Conservation (phyloP, 2,888 invertebrate species). For the Amphipoea oculea region DNA sequence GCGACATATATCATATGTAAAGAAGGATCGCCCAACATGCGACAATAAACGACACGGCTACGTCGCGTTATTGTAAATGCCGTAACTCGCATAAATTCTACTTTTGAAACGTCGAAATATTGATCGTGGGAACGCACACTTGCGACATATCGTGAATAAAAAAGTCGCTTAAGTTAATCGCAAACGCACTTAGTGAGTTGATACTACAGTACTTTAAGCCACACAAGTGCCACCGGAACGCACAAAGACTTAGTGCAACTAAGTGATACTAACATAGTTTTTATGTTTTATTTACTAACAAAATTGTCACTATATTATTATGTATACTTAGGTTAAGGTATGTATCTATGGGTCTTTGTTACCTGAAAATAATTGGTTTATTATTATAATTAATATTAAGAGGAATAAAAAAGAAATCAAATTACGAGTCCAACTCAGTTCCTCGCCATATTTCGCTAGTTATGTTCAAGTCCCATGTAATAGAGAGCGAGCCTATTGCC, state of each 20-base stretch:
- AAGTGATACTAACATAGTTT: no score
- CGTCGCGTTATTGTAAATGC: conserved; percentile 67
- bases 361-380: no score
- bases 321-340: no score
- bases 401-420: neutral
- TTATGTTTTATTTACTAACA: no score
- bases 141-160: conserved; percentile 36
- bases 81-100: conserved; percentile 67
- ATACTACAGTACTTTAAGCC: neutral
- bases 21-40: conserved; percentile 63
- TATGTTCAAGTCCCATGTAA: neutral
- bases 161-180: neutral
- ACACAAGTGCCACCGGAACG: no score
- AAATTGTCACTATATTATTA: no score
- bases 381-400: no score
- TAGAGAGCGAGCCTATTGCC: neutral
- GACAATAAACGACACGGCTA: conserved; percentile 65
- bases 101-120: conserved; percentile 64
- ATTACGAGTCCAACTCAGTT: neutral
- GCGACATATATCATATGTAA: conserved; percentile 64
- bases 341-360: no score
- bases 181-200: neutral
- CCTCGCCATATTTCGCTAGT: neutral
- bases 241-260: no score
- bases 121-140: conserved; percentile 42